These are phyloP conservation scores for Deilephila porcellus DNA, from an alignment of 2,888 invertebrate species.

Conservation along the genomic window DNA sequence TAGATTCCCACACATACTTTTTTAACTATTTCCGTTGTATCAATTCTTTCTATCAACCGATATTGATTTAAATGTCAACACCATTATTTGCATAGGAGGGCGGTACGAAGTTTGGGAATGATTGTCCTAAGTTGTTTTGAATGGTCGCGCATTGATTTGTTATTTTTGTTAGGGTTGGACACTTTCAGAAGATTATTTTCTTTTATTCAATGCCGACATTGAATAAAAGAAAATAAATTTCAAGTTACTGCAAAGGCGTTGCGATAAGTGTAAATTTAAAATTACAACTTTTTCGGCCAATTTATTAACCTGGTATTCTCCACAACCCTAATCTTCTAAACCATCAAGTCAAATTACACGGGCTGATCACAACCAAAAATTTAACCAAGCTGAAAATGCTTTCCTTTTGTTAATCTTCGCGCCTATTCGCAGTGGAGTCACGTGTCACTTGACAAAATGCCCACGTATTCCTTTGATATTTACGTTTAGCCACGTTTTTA, in stretches of 20 bases:
- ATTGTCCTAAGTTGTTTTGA: neutral
- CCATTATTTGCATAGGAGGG: no score
- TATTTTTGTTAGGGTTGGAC: neutral
- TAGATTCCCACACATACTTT: no score
- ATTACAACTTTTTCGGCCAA: no score
- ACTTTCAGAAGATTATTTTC: neutral
- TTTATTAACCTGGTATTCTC: no score
- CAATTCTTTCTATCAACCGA: no score
- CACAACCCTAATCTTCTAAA: neutral
- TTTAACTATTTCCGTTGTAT: no score
- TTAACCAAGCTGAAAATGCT: neutral
- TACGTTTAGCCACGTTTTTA: constrained; percentile 17
- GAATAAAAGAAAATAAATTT: no score
- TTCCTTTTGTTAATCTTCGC: neutral
- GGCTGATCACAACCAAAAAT: neutral
- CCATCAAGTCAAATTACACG: neutral
- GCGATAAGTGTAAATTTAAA: no score
- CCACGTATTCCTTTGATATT: constrained; percentile 18
- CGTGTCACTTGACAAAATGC: neutral
- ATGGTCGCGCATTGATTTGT: constrained; percentile 15
- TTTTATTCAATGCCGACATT: neutral
- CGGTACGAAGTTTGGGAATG: neutral
- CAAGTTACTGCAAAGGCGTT: no score
- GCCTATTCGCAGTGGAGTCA: neutral
- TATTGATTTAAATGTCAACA: no score